These are phyloP conservation scores for Eudyptes chrysolophus DNA, from an alignment of 2,113 vertebrate species.

Conservation along the genomic window DNA sequence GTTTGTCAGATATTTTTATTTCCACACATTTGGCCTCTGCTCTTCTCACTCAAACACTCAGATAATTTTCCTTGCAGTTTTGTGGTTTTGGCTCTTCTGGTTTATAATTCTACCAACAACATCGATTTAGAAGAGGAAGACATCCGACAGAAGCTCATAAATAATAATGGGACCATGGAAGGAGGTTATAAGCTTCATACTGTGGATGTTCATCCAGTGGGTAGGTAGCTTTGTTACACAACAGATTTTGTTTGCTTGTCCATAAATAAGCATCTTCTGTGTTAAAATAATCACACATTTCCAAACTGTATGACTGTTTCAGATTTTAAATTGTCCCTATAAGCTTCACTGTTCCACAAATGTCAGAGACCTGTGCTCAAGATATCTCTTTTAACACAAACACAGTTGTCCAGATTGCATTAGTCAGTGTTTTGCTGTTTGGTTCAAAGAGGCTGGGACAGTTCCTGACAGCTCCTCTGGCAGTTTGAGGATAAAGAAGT, in stretches of 20 bases:
- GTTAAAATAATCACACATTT: not conserved
- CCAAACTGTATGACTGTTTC: not conserved
- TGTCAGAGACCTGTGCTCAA: not conserved
- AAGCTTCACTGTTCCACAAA: not conserved
- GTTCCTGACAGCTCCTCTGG: not conserved
- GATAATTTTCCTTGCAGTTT: constrained; percentile 71
- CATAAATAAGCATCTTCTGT: not conserved
- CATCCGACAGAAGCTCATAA: constrained; percentile 74
- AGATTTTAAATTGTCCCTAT: not conserved
- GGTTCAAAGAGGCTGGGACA: not conserved
- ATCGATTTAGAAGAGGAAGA: constrained; percentile 72
- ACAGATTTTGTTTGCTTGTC: not conserved
- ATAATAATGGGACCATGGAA: constrained; percentile 52
- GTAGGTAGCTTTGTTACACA: constrained; percentile 70
- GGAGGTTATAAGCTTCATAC: constrained; percentile 66
- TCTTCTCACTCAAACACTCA: constrained; percentile 13
- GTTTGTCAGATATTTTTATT: constrained; percentile 8
- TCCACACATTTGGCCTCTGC: not conserved
- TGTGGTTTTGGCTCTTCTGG: constrained; percentile 81
- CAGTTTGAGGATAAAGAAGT: not conserved
- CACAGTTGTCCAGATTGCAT: not conserved
- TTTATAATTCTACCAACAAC: constrained; percentile 80
- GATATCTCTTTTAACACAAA: not conserved
- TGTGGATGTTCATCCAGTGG: constrained; percentile 73
- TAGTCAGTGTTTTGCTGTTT: not conserved